Evolutionary conservation across 1,140 invertebrate genomes (phyloP), one percentile per base, ranked within the genome.

Genomic region (Eufriesea mexicana): DNA sequence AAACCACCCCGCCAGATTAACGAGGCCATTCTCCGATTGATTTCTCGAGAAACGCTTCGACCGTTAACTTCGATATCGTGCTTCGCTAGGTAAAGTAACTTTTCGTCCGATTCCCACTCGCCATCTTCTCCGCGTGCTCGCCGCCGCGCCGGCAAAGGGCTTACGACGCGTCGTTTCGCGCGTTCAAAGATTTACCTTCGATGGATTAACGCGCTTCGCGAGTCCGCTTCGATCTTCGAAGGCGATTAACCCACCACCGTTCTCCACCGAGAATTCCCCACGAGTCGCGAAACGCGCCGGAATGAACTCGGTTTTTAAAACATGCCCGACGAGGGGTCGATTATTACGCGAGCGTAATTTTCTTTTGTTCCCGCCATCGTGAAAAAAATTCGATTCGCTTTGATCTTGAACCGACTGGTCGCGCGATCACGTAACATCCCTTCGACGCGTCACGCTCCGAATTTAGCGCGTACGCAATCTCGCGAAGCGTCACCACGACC

Each of bases 21-120:
- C 93, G 93, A 92, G 91, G 90, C 92, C 92, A 93, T 94, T 94
- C 92, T 92, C 91, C 89, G 91, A 94, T 94, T 94, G 92, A 94
- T 93, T 94, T 92, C 92, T 91, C 89, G 87, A 92, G 89, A 89
- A 92, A 91, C 87, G 88, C 72, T 86, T 84, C 84, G 88, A 79
- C 87, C 84, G 88, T 89, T 89, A 89, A 86, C 88, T 89, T 86
- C 80, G 79, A 89, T 89, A 88, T 81, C 83, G 66, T 57, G 68
- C 67, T 70, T 49, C 80, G 66, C 75, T 78, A 84, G 81, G 75
- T 74, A 70, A 78, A 86, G 71, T 47, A 66, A 70, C 68, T 82
- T 88, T 78, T 86, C 79, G 55, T 68, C 74, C 64, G 57, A 79
- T 83, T 67, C 59, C 82, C 75, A 49, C 14, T 51, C 14, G 28